phyloP scores from a whole-genome alignment of 2,113 vertebrate genomes.

The Heptranchias perlo region DNA sequence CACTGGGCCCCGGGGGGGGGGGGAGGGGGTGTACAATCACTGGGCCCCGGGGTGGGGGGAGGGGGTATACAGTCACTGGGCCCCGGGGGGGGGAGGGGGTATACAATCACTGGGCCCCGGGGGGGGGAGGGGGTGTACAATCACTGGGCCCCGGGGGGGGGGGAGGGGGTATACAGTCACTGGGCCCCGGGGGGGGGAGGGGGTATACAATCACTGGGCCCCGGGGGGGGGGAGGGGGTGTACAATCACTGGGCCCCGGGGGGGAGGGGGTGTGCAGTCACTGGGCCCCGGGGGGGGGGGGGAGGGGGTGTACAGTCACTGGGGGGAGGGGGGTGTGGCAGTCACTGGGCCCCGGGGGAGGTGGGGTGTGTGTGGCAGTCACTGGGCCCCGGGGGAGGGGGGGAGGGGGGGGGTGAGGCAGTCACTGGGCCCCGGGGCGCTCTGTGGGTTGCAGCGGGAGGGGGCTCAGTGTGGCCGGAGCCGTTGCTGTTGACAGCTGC shows the following conservation, averaged over 20 bases:
- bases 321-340: too few relatives aligned
- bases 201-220: constrained; percentile 55
- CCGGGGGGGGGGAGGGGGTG: too few relatives aligned
- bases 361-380: too few relatives aligned
- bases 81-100: too few relatives aligned
- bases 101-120: constrained; percentile 51
- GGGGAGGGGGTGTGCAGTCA: too few relatives aligned
- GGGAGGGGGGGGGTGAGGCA: too few relatives aligned
- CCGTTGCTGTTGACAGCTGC: too few relatives aligned
- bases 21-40: too few relatives aligned
- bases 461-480: too few relatives aligned
- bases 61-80: constrained; percentile 55
- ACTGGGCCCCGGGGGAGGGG: constrained; percentile 51
- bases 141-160: constrained; percentile 51
- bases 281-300: constrained; percentile 50
- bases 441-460: constrained; percentile 42
- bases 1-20: constrained; percentile 51
- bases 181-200: constrained; percentile 48
- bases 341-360: constrained; percentile 51
- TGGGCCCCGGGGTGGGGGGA: constrained; percentile 48
- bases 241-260: constrained; percentile 51
- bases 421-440: constrained; percentile 51
- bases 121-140: too few relatives aligned
- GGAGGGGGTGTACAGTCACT: too few relatives aligned
- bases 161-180: too few relatives aligned